Evolutionary conservation across 53 echinoderm and acorn worm genomes (phyloP), one percentile per base, ranked within the genome.

Genomic region (Arbacia lixula): DNA sequence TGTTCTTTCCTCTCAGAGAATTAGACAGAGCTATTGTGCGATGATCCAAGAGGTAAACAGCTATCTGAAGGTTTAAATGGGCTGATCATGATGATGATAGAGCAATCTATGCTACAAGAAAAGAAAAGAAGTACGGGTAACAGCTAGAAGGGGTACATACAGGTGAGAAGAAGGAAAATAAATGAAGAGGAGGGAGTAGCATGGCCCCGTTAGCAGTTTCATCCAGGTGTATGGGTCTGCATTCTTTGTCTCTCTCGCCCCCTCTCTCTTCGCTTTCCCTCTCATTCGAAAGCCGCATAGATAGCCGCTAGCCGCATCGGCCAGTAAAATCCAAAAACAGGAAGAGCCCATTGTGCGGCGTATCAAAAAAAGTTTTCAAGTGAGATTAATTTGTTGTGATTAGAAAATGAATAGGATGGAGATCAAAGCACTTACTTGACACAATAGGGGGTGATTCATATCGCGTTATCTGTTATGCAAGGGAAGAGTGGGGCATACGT

Each of bases 361-460:
- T 28, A 54, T 29, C 75, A 75, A 53, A 12, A 20, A 39, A 75
- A 54, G 54, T 53, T 75, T 75, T 75, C 53, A 53, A 75, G 53
- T 38, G 75, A 75, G 75, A 75, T 75, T 75, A 75, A 75, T 75
- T 54, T 75, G 75, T 36, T 71, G 41, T 49, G 71, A 71, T 71
- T 71, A 43, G 25, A 41, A 43, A 41, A 26, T 71, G 71, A 71
- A 71, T 71, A 37, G 66, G 38, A 66, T 38, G 38, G 38, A 66
- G 38, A 66, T 66, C 38, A 38, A 66, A 36, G 66, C 24, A 66
- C 19, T 14, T 66, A 37, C 38, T 66, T 66, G 66, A 66, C 66
- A 66, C 36, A 66, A 66, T 36, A 66, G 66, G 37, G 20, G 66
- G 66, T 66, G 66, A 66, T 66, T 66, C 66, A 66, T 66, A 66